These are phyloP conservation scores for Cynodonichthys magdalenae DNA, from an alignment of 2,797 vertebrate species.

Conservation along the genomic window DNA sequence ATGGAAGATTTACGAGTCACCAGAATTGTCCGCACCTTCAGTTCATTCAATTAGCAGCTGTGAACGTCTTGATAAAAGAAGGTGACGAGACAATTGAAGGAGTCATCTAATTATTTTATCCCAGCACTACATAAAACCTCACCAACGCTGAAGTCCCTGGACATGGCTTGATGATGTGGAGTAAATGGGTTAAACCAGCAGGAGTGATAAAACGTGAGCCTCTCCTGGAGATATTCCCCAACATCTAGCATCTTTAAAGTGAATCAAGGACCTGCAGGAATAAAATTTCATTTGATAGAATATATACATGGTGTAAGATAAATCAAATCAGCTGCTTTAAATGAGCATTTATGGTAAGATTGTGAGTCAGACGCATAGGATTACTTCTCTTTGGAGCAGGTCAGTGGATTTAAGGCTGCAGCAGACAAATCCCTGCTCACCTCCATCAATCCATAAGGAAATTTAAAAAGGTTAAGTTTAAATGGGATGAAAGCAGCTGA, in stretches of 20 bases:
- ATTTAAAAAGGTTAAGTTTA: conserved; percentile 45
- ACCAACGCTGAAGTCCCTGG: conserved; percentile 63
- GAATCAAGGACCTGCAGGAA: conserved; percentile 80
- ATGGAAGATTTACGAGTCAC: conserved; percentile 83
- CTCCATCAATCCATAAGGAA: conserved; percentile 45
- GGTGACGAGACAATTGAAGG: conserved; percentile 82
- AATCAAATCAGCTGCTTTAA: conserved; percentile 77
- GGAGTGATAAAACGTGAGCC: conserved; percentile 80
- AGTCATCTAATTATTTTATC: conserved; percentile 86
- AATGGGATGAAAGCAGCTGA: conserved; percentile 39
- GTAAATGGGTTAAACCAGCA: conserved; percentile 84
- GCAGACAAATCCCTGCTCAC: conserved; percentile 39
- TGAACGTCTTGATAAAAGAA: conserved; percentile 76
- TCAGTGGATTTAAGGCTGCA: conserved; percentile 38
- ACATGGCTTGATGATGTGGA: conserved; percentile 68
- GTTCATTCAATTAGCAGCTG: conserved; percentile 82
- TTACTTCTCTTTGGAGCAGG: conserved; percentile 44
- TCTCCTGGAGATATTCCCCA: conserved; percentile 77
- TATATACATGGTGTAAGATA: conserved; percentile 64
- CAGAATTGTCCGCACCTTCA: conserved; percentile 73
- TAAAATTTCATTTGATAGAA: conserved; percentile 79
- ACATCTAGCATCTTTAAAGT: conserved; percentile 79
- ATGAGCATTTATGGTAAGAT: conserved; percentile 56
- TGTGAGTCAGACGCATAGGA: conserved; percentile 62
- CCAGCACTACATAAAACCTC: conserved; percentile 55